phyloP scores from a whole-genome alignment of 1,140 invertebrate species.

The Drosophila pseudoobscura region DNA sequence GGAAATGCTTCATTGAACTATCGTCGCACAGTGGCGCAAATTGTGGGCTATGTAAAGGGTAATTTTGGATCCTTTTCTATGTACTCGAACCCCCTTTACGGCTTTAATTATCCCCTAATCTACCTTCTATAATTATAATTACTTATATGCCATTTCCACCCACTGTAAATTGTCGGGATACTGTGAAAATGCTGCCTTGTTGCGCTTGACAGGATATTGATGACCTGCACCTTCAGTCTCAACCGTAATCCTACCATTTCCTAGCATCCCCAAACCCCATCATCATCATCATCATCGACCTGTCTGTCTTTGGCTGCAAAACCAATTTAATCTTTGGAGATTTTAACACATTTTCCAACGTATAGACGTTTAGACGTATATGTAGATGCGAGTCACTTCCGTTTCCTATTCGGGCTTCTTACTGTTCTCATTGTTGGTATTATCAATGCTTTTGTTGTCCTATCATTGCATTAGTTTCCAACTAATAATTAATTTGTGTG shows the following conservation, averaged over 20 bases:
- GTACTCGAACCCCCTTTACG: too few species aligned
- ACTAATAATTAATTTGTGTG: slow-evolving; percentile 72
- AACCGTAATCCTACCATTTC: neutral
- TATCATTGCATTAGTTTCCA: slow-evolving; percentile 25
- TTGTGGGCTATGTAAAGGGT: neutral
- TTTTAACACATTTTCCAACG: slow-evolving; percentile 65
- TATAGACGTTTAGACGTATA: neutral
- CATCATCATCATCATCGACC: slow-evolving; percentile 9
- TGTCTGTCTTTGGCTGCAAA: slow-evolving; percentile 39
- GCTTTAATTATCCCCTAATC: too few species aligned
- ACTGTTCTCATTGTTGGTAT: slow-evolving; percentile 18
- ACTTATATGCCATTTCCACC: neutral
- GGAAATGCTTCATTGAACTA: slow-evolving; percentile 46
- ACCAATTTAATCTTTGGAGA: slow-evolving; percentile 73
- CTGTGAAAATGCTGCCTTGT: slow-evolving; percentile 51
- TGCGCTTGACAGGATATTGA: slow-evolving; percentile 70
- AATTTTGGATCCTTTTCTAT: neutral
- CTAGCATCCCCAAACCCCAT: too few species aligned
- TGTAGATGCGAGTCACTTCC: slow-evolving; percentile 27
- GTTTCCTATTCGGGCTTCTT: slow-evolving; percentile 43
- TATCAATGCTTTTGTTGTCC: slow-evolving; percentile 1
- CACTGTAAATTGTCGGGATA: slow-evolving; percentile 36
- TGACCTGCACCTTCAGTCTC: slow-evolving; percentile 40
- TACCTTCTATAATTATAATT: too few species aligned
- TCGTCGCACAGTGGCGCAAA: slow-evolving; percentile 34